phyloP scores from a whole-genome alignment of 30 jellyfish, hydroid and myxozoan species.

The Euphysa ruthae region DNA sequence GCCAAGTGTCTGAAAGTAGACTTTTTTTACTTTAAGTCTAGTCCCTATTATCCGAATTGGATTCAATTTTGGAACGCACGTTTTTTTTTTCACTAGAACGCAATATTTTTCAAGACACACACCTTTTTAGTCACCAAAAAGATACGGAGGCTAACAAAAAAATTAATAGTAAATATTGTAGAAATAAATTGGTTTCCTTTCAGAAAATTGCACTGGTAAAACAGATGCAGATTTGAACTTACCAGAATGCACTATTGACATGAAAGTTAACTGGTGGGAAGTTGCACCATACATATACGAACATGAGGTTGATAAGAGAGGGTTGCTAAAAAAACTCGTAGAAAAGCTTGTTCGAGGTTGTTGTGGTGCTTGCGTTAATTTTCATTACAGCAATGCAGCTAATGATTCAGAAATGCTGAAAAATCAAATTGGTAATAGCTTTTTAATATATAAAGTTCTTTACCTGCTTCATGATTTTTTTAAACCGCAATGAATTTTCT shows the following conservation, averaged over 20 bases:
- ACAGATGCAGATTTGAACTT: not conserved
- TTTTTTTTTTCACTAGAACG: no score
- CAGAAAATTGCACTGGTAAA: not conserved
- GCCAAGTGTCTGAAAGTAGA: no score
- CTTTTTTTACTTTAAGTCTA: no score
- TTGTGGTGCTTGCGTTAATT: constrained; percentile 74
- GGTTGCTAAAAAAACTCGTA: constrained; percentile 57
- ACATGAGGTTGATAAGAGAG: constrained; percentile 3
- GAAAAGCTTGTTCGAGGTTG: constrained; percentile 43
- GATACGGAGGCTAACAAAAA: no score
- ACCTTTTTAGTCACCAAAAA: no score
- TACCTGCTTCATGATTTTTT: not conserved
- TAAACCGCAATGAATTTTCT: not conserved
- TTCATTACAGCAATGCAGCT: constrained; percentile 48
- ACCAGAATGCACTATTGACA: not conserved
- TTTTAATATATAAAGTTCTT: not conserved
- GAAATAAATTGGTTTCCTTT: no score
- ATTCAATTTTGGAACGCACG: no score
- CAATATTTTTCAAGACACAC: no score
- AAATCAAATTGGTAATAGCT: constrained; percentile 48
- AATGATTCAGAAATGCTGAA: constrained; percentile 72
- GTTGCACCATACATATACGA: constrained; percentile 67
- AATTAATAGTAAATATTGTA: no score
- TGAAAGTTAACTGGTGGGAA: constrained; percentile 69
- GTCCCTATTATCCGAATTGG: no score